Percentiles rank a stretch among this genome's conserved stretches.
Conservation (phyloP, 1,140 invertebrate genomes). For the Idris sp. region DNA sequence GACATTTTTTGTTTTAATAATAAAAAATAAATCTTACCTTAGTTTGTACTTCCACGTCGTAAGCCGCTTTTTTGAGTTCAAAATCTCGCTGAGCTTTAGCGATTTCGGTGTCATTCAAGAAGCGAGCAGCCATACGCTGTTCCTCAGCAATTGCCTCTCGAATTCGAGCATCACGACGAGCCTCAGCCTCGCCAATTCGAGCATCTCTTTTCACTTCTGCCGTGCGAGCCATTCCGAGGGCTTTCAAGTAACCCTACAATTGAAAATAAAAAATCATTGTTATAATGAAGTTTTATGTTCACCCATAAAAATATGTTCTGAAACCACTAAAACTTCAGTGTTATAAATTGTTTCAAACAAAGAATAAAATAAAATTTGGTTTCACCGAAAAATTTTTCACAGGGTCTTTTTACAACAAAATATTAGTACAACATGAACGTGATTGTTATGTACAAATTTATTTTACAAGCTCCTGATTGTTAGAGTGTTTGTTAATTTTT, state of each 20-base stretch:
- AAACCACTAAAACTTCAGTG: no score
- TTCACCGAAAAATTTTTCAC: conserved; percentile 29
- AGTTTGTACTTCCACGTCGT: conserved; percentile 97
- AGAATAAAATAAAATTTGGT: conserved; percentile 3
- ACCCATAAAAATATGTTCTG: conserved; percentile 24
- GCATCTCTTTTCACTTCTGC: conserved; percentile 98
- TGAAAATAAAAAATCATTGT: conserved; percentile 48
- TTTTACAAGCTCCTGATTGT: conserved; percentile 34
- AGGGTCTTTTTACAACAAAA: neutral
- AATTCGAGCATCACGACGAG: conserved; percentile 90
- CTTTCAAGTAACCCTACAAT: conserved; percentile 93
- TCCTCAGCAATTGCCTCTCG: conserved; percentile 98
- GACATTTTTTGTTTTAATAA: conserved; percentile 13
- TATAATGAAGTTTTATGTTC: no score
- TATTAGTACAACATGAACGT: conserved; percentile 42
- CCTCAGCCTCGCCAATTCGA: conserved; percentile 97
- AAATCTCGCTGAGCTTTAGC: conserved; percentile 97
- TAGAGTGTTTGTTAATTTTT: conserved; percentile 7
- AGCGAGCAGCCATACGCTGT: conserved; percentile 93
- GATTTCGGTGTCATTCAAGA: conserved; percentile 96
- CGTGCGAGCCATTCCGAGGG: conserved; percentile 96
- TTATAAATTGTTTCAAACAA: no score
- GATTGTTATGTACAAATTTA: conserved; percentile 41
- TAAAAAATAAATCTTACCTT: conserved; percentile 80
- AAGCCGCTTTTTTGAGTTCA: conserved; percentile 97